These are phyloP conservation scores for Lepeophtheirus salmonis DNA, from an alignment of 1,140 invertebrate species.

Conservation along the genomic window DNA sequence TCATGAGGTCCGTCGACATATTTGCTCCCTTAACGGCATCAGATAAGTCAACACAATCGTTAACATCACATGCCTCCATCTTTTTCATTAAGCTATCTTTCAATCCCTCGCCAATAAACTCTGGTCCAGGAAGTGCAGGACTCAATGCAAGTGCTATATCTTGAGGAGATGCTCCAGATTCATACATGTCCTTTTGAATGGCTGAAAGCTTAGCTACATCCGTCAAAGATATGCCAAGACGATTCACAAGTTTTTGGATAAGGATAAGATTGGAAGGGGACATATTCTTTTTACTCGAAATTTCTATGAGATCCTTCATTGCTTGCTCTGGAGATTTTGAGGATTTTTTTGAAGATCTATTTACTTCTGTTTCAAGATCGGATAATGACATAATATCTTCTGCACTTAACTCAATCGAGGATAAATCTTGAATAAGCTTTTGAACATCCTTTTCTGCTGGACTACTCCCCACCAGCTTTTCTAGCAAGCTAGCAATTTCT, in stretches of 20 bases:
- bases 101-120: neutral
- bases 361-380: too few relatives aligned
- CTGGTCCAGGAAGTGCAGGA: neutral
- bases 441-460: neutral
- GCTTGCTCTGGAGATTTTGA: too few relatives aligned
- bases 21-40: conserved; percentile 11
- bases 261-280: too few relatives aligned
- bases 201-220: neutral
- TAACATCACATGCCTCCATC: conserved; percentile 8
- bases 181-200: conserved; percentile 13
- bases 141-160: conserved; percentile 7
- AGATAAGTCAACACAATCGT: neutral
- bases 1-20: conserved; percentile 2
- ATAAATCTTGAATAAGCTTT: neutral
- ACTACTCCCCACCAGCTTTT: neutral
- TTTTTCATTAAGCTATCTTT: neutral
- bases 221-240: neutral
- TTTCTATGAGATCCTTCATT: too few relatives aligned
- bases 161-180: conserved; percentile 11
- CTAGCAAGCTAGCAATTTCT: neutral
- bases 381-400: conserved; percentile 8
- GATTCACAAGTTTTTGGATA: conserved; percentile 8
- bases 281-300: too few relatives aligned
- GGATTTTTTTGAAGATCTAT: too few relatives aligned
- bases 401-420: neutral